Percentiles rank a stretch among this genome's conserved stretches.
These are phyloP conservation scores for Dicranocentrus wangi DNA, from an alignment of 2,888 invertebrate species.

Conservation along the genomic window DNA sequence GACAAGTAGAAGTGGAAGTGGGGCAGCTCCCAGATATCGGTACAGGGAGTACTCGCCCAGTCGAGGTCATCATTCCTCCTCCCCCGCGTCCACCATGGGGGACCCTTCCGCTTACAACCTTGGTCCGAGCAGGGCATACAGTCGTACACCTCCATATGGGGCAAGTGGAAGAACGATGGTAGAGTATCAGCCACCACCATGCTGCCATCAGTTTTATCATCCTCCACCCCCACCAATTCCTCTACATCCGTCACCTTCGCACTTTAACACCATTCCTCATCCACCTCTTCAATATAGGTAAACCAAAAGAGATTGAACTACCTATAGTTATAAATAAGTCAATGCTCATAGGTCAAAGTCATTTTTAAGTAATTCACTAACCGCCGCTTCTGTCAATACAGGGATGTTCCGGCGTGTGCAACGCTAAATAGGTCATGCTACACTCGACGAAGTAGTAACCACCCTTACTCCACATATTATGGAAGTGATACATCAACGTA, in stretches of 20 bases:
- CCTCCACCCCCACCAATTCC: conserved; percentile 71
- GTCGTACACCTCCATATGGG: conserved; percentile 69
- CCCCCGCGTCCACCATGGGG: conserved; percentile 54
- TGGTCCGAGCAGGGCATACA: conserved; percentile 67
- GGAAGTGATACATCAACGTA: conserved; percentile 68
- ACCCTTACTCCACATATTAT: conserved; percentile 70
- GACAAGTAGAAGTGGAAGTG: conserved; percentile 64
- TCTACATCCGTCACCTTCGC: conserved; percentile 71
- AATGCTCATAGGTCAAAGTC: too few species aligned
- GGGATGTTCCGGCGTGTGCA: conserved; percentile 73
- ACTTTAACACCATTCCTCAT: conserved; percentile 73
- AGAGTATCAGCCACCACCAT: conserved; percentile 71
- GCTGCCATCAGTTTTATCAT: conserved; percentile 72
- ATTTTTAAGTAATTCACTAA: too few species aligned
- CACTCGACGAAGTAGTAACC: conserved; percentile 66
- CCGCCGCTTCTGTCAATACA: too few species aligned
- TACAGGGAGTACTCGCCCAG: conserved; percentile 73
- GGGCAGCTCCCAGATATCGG: conserved; percentile 63
- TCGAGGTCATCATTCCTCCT: conserved; percentile 70
- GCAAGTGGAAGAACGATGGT: conserved; percentile 68
- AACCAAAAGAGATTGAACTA: background rate
- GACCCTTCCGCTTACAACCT: conserved; percentile 69
- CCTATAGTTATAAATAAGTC: background rate
- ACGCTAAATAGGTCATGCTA: conserved; percentile 71
- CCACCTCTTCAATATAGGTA: conserved; percentile 72